Conservation (phyloP, 1,140 invertebrate genomes). For the Caenorhabditis remanei region DNA sequence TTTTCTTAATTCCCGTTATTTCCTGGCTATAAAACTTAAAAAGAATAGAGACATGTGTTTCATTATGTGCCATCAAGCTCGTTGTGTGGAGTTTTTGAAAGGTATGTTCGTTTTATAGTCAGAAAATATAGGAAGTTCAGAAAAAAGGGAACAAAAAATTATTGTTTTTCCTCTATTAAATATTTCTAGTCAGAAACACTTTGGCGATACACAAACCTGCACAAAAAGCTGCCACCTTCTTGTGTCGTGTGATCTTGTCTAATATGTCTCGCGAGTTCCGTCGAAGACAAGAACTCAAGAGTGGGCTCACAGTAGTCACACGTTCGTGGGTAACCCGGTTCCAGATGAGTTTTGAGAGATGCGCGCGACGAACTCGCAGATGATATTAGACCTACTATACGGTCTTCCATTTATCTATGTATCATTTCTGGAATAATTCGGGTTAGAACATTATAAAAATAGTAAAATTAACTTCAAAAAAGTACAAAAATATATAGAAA, state of each 20-base stretch:
- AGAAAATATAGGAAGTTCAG: too few species aligned
- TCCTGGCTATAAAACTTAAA: too few species aligned
- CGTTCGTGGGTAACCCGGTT: not conserved
- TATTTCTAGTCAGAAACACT: not conserved
- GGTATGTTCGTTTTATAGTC: too few species aligned
- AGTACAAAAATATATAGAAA: too few species aligned
- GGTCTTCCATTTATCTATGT: constrained; percentile 26
- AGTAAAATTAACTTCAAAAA: not conserved
- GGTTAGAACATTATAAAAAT: not conserved
- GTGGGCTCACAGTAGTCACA: constrained; percentile 58
- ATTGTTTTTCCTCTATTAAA: too few species aligned
- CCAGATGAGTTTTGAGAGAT: constrained; percentile 9
- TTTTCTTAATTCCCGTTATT: too few species aligned
- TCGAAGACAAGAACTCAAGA: constrained; percentile 46
- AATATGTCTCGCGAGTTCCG: constrained; percentile 81
- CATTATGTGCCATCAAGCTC: too few species aligned
- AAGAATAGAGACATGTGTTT: too few species aligned
- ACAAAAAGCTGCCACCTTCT: constrained; percentile 90
- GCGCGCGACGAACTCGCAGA: constrained; percentile 19
- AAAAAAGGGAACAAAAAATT: too few species aligned
- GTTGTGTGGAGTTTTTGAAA: too few species aligned
- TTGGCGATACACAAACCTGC: constrained; percentile 78
- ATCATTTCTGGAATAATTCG: not conserved
- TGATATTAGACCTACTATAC: constrained; percentile 18
- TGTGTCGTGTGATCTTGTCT: constrained; percentile 86